Evolutionary conservation across 2,113 vertebrate genomes (phyloP), one percentile per base, ranked within the genome.

Genomic region (Hypomesus transpacificus): DNA sequence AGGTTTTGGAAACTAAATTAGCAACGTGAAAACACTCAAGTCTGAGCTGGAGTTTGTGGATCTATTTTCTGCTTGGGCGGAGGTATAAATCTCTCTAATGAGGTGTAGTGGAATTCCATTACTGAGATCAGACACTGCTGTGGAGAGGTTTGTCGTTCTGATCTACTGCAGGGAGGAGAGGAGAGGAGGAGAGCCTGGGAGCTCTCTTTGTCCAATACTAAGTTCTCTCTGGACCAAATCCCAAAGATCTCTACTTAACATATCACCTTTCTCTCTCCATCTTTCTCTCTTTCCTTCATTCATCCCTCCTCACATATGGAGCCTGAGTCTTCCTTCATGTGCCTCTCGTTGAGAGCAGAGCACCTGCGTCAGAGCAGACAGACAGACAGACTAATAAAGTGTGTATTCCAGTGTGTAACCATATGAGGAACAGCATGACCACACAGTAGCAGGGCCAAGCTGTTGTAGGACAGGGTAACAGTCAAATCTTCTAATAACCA

Each of bases 381-480:
- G n/a, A n/a, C n/a, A n/a, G n/a, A 3, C 26, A 34, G 28, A 16
- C 16, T 28, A 63, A n/a, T 7, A 28, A 4, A 34, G 61, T 17
- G 16, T 8, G 24, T 61, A 26, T 28, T 21, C 24, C 26, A 26
- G 26, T 60, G 24, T n/a, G 39, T 26, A 61, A 61, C 22, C 57
- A 22, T 61, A 14, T 16, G 16, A 22, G 14, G 20, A 20, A 26
- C 21, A 2, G 59, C 22, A 13, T 63, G 16, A 18, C 31, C 31
- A 3, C 26, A 18, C 28, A 63, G 60, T 26, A 63, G 26, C 60
- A 66, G 74, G 66, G 75, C 51, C 60, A 62, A 34, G 61, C n/a
- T 46, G 34, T 17, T 11, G 73, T 66, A 75, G 26, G n/a, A 24
- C 28, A 20, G 26, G 22, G 72, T 70, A 62, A 77, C 21, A 62